Evolutionary conservation across 2,888 invertebrate species (phyloP).

Genomic region (Oscheius sp.): DNA sequence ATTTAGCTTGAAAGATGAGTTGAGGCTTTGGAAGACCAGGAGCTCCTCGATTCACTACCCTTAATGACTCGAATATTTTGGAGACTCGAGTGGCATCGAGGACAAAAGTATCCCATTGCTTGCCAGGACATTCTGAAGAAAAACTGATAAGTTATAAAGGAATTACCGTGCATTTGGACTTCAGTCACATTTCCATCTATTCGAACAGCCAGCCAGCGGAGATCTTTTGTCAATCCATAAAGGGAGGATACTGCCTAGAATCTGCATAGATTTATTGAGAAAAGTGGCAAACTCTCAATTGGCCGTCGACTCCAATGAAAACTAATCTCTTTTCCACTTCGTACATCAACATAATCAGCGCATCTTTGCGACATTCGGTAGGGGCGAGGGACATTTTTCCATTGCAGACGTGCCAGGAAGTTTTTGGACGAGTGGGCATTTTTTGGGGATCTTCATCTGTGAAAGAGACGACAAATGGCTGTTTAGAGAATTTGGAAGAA

Average conservation of each 20-base stretch:
- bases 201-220: constrained; percentile 28
- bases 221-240: constrained; percentile 6
- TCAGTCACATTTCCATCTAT: constrained; percentile 8
- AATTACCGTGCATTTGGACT: constrained; percentile 21
- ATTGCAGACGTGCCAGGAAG: constrained; percentile 17
- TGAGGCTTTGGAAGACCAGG: constrained; percentile 16
- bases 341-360: constrained; percentile 23
- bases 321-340: constrained; percentile 20
- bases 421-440: constrained; percentile 26
- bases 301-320: constrained; percentile 27
- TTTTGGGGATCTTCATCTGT: constrained; percentile 26
- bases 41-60: constrained; percentile 10
- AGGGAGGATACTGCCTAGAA: constrained; percentile 25
- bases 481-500: not conserved
- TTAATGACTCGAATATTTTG: not conserved
- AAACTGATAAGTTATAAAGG: not conserved
- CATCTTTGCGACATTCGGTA: constrained; percentile 8
- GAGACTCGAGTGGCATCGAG: constrained; percentile 18
- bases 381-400: constrained; percentile 13
- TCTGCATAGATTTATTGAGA: not conserved
- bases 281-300: constrained; percentile 23
- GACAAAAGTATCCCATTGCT: constrained; percentile 24
- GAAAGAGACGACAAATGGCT: constrained; percentile 5
- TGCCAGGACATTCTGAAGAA: constrained; percentile 23
- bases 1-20: constrained; percentile 2